Evolutionary conservation across 2,797 vertebrate genomes (phyloP).

Genomic region (Clamator glandarius): DNA sequence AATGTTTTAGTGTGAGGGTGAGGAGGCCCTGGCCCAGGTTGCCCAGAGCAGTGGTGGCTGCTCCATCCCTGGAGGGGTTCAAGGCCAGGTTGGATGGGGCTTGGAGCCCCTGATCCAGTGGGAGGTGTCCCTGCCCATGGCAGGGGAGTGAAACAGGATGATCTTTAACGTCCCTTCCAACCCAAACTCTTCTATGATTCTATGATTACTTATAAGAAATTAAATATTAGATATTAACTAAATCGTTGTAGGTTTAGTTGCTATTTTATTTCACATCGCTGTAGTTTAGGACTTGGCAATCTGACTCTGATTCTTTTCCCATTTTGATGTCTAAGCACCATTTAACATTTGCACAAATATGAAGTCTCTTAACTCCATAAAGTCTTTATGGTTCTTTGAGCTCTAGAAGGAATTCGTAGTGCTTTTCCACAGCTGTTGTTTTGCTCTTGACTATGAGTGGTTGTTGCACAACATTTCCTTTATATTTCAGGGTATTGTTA

Average conservation of each 20-base stretch:
- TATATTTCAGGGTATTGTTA: background rate
- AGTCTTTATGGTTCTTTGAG: slow-evolving; percentile 14
- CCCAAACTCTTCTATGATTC: too few relatives aligned
- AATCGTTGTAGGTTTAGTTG: background rate
- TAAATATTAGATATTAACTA: background rate
- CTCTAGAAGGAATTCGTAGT: slow-evolving; percentile 26
- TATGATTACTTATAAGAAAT: background rate
- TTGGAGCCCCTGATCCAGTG: too few relatives aligned
- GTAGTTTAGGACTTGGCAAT: background rate
- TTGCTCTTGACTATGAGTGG: background rate
- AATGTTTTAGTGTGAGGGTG: too few relatives aligned
- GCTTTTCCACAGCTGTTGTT: slow-evolving; percentile 53
- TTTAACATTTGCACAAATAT: background rate
- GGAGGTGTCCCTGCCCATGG: too few relatives aligned
- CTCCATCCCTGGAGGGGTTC: too few relatives aligned
- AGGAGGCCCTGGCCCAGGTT: too few relatives aligned
- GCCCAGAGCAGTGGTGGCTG: too few relatives aligned
- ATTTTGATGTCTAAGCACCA: background rate
- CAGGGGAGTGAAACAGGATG: too few relatives aligned
- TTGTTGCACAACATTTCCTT: slow-evolving; percentile 45
- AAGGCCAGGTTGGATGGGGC: too few relatives aligned
- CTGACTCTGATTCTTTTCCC: background rate
- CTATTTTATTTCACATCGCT: background rate
- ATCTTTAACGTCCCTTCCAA: too few relatives aligned
- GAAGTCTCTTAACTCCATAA: slow-evolving; percentile 10